These are phyloP conservation scores for Drosophila merina DNA, from an alignment of 2,888 invertebrate genomes.

Conservation along the genomic window DNA sequence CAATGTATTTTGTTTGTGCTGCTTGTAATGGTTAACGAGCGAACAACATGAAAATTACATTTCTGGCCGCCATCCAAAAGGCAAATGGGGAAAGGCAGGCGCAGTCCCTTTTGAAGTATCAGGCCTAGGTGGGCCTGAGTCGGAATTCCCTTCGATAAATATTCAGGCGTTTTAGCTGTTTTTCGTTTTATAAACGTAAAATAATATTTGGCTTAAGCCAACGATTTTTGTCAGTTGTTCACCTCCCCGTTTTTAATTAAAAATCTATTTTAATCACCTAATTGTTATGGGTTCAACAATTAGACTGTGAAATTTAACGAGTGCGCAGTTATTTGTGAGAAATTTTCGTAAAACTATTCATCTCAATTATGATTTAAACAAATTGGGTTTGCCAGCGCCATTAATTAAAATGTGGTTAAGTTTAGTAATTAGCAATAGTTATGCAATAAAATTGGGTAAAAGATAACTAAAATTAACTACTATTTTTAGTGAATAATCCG, in stretches of 20 bases:
- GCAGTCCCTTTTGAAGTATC: neutral
- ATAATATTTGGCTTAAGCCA: no score
- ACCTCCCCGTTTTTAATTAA: neutral
- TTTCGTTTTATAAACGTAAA: no score
- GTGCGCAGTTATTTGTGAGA: constrained; percentile 1
- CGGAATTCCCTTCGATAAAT: neutral
- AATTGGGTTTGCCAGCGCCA: neutral
- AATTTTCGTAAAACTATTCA: constrained; percentile 2
- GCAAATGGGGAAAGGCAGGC: constrained; percentile 8
- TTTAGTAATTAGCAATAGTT: constrained; percentile 1
- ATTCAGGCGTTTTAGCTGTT: neutral
- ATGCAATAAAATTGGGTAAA: constrained; percentile 1
- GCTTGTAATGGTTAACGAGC: constrained; percentile 46
- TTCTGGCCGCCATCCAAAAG: constrained; percentile 43
- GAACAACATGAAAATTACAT: constrained; percentile 61
- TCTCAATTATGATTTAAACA: constrained; percentile 3
- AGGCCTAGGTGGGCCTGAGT: neutral
- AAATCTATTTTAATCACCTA: neutral
- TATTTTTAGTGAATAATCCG: neutral
- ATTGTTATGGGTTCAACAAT: constrained; percentile 1
- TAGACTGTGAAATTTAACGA: constrained; percentile 6
- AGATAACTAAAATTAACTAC: neutral
- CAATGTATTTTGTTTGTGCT: constrained; percentile 51
- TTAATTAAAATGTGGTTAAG: constrained; percentile 5
- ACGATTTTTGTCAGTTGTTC: neutral